phyloP scores from a whole-genome alignment of 2,888 invertebrate genomes.

The Dyspetes luteomarginatus region DNA sequence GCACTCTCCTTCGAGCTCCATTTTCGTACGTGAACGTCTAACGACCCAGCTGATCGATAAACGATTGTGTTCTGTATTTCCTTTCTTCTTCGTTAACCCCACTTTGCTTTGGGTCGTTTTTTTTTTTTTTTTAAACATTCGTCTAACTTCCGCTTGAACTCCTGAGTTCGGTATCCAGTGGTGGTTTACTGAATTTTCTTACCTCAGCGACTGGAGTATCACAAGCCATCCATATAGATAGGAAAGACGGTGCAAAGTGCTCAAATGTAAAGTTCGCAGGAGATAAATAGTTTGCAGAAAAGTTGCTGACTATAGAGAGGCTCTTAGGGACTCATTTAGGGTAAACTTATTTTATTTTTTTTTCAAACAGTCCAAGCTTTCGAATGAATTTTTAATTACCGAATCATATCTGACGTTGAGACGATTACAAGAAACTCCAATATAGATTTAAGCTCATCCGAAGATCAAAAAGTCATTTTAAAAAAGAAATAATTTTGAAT shows the following conservation, averaged over 20 bases:
- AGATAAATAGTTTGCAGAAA: not conserved
- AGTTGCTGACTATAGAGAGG: not conserved
- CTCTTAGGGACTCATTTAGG: too few relatives aligned
- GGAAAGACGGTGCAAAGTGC: not conserved
- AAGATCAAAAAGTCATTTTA: not conserved
- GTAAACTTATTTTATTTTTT: too few relatives aligned
- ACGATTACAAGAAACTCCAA: not conserved
- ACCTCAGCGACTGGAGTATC: constrained; percentile 7
- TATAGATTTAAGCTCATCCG: not conserved
- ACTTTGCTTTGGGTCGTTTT: constrained; percentile 14
- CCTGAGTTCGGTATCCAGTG: constrained; percentile 26
- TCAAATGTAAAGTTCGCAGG: not conserved
- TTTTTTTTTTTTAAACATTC: constrained; percentile 20
- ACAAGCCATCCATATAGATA: not conserved
- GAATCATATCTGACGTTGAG: not conserved
- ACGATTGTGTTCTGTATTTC: constrained; percentile 29
- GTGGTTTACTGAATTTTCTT: constrained; percentile 21
- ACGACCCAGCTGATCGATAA: constrained; percentile 53
- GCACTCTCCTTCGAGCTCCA: constrained; percentile 35
- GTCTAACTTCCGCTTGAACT: not conserved
- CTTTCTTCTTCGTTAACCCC: constrained; percentile 20
- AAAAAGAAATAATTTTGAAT: not conserved
- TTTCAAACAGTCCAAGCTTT: too few relatives aligned
- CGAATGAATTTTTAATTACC: not conserved
- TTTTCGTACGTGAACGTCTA: constrained; percentile 50